phyloP scores from a whole-genome alignment of 2,113 vertebrate species.

The Ancistrus triradiatus region DNA sequence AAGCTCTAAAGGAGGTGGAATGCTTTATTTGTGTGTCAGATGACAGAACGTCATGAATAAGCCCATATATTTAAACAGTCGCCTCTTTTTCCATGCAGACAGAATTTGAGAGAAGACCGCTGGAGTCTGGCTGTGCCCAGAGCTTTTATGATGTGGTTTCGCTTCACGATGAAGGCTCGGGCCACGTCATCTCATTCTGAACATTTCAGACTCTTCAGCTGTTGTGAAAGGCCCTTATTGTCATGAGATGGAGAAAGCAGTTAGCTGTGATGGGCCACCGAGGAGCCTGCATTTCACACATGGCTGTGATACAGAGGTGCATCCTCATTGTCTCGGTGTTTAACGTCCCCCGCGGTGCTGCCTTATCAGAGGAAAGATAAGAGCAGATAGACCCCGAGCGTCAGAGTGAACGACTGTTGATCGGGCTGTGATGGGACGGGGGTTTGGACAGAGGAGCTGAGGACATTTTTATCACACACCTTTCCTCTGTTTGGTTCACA shows the following conservation, averaged over 20 bases:
- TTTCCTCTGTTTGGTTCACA: conserved; percentile 20
- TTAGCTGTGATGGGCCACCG: conserved; percentile 51
- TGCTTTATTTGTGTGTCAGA: conserved; percentile 31
- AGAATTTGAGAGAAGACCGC: conserved; percentile 3
- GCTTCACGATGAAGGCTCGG: conserved; percentile 40
- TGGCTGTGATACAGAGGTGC: conserved; percentile 12
- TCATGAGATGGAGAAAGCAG: conserved; percentile 58
- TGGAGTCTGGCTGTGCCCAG: conserved; percentile 18
- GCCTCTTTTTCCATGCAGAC: conserved; percentile 9
- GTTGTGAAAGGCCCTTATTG: conserved; percentile 52
- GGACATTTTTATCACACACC: conserved; percentile 37
- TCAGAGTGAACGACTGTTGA: conserved; percentile 41
- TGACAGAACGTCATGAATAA: conserved; percentile 43
- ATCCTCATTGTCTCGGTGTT: conserved; percentile 15
- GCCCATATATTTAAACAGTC: conserved; percentile 38
- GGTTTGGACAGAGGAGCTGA: conserved; percentile 26
- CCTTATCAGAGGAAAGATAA: conserved; percentile 28
- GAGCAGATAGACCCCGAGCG: conserved; percentile 22
- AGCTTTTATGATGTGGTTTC: conserved; percentile 42
- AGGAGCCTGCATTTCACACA: conserved; percentile 51
- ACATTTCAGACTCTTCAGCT: conserved; percentile 8
- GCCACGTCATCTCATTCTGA: conserved; percentile 40
- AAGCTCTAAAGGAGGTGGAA: too few species aligned
- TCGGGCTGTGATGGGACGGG: conserved; percentile 38
- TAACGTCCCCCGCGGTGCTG: conserved; percentile 10